A percentile compares a stretch with the other conserved stretches of the same genome.
Conservation (phyloP, 2,113 vertebrate species). For the Albula goreensis region DNA sequence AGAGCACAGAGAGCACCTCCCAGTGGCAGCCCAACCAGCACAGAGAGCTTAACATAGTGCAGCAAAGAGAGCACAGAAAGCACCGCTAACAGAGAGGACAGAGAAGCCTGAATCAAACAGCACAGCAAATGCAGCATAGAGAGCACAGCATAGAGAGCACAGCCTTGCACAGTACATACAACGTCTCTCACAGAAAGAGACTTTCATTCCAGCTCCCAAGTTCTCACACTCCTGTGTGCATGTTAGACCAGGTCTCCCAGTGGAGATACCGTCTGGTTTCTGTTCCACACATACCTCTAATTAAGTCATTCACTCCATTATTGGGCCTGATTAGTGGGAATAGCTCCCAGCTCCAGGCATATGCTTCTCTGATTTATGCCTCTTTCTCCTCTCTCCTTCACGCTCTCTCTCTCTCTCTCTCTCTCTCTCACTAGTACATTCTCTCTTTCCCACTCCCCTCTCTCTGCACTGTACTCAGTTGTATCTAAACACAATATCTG, state of each 20-base stretch:
- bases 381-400: slow-evolving; percentile 24
- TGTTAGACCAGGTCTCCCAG: slow-evolving; percentile 60
- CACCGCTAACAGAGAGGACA: too few relatives aligned
- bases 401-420: not conserved
- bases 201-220: slow-evolving; percentile 20
- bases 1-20: too few relatives aligned
- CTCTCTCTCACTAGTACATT: slow-evolving; percentile 22
- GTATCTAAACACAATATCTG: too few relatives aligned
- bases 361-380: slow-evolving; percentile 58
- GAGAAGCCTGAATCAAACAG: too few relatives aligned
- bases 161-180: too few relatives aligned
- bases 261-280: slow-evolving; percentile 67
- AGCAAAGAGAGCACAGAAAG: too few relatives aligned
- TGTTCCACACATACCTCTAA: slow-evolving; percentile 64
- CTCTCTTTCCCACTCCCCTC: slow-evolving; percentile 9
- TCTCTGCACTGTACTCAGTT: not conserved
- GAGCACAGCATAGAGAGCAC: too few relatives aligned
- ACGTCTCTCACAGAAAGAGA: not conserved
- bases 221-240: slow-evolving; percentile 70
- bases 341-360: slow-evolving; percentile 47
- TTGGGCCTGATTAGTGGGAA: slow-evolving; percentile 64
- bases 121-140: too few relatives aligned
- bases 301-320: slow-evolving; percentile 66
- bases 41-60: too few relatives aligned
- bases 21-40: too few relatives aligned